Evolutionary conservation across 2,888 invertebrate species (phyloP), one percentile per base, ranked within the genome.

Genomic region (Eristalis pertinax): DNA sequence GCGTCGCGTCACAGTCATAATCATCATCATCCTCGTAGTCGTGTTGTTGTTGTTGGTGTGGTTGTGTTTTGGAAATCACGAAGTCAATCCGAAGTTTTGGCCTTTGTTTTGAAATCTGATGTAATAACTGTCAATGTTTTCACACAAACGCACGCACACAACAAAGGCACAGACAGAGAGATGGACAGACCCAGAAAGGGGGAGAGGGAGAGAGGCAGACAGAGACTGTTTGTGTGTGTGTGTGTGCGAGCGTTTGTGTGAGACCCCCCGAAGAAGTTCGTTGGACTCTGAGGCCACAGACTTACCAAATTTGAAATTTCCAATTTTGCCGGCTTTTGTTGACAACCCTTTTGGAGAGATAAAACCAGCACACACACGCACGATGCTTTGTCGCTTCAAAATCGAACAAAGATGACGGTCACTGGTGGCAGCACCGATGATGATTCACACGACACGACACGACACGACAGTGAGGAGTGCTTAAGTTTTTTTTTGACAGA

Each of bases 301-400:
- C 81, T 82, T 82, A 82, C 81, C 75, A 64, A 82, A 75, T 75
- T 76, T 70, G 1, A 75, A 82, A 82, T 70, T 82, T 15, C 81
- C 64, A 70, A 76, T 75, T 76, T 75, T 76, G 75, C 80, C 80
- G 74, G 80, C 75, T 76, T 64, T 64, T 76, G 64, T 70, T 75
- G 58, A 69, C 64, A 50, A 63, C 67, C 50, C 81, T 19, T 19
- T 5, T 19, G 19, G 8, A 8, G n/a, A 50, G 4, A 19, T 4
- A 50, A 50, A n/a, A 19, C 19, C 19, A 50, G 19, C n/a, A 43
- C 15, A 43, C 41, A 5, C 7, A 38, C 38, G 4, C 10, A 38
- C 35, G 11, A 13, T 4, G 32, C 10, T 10, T 32, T 32, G 8
- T 32, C 8, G 32, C 8, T 32, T 32, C 10, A 32, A 32, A 32